Evolutionary conservation across 2,797 vertebrate species (phyloP).

Genomic region (Coracias cyanogaster): DNA sequence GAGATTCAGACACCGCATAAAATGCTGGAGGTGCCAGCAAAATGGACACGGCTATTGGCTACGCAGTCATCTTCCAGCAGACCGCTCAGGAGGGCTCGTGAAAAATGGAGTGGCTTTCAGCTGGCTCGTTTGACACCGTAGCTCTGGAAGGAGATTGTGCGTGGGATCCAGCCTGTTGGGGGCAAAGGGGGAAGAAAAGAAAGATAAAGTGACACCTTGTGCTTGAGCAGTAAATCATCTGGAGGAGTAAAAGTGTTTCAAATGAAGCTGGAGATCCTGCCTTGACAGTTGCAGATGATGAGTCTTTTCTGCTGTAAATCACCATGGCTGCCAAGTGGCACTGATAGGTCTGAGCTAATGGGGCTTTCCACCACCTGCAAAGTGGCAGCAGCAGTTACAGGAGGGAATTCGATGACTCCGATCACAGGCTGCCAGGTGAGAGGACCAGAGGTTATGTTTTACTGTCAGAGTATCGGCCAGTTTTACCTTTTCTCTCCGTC

Average conservation of each 20-base stretch:
- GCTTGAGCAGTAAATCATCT: constrained; percentile 51
- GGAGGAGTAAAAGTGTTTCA: constrained; percentile 16
- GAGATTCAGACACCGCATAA: neutral
- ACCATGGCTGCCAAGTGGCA: constrained; percentile 19
- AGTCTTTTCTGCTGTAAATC: constrained; percentile 48
- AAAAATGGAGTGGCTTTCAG: constrained; percentile 13
- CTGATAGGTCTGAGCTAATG: constrained; percentile 10
- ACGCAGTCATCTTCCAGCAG: neutral
- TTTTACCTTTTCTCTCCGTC: neutral
- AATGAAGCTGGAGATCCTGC: neutral
- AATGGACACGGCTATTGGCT: constrained; percentile 18
- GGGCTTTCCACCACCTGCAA: constrained; percentile 14
- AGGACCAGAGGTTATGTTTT: neutral
- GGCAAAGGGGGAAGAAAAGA: neutral
- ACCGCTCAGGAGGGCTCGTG: neutral
- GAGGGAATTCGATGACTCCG: neutral
- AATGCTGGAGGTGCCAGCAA: constrained; percentile 41
- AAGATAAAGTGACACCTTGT: neutral
- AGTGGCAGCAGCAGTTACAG: neutral
- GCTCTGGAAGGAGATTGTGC: neutral
- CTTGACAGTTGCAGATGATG: neutral
- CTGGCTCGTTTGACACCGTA: neutral
- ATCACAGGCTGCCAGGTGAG: neutral
- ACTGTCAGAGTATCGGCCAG: neutral
- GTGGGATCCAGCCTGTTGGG: neutral